A percentile compares a stretch with the other conserved stretches of the same genome.
Conservation (phyloP, 2,888 invertebrate genomes). For the Mesoligia furuncula region DNA sequence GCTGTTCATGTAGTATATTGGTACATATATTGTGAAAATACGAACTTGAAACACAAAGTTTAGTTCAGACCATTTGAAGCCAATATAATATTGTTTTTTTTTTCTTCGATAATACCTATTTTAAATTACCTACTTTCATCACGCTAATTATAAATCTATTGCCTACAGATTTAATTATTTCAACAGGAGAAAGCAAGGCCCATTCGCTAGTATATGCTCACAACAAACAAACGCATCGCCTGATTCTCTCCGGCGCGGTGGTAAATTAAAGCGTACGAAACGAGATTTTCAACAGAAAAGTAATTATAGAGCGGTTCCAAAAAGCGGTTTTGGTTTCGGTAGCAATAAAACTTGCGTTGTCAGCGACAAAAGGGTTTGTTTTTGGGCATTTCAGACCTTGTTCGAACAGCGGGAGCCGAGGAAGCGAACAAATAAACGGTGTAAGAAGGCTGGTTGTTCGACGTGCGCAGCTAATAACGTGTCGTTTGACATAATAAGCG, state of each 20-base stretch:
- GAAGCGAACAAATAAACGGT: conserved; percentile 70
- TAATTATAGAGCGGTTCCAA: conserved; percentile 71
- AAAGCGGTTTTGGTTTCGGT: conserved; percentile 79
- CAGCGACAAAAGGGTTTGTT: conserved; percentile 79
- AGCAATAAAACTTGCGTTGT: conserved; percentile 84
- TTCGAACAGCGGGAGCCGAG: conserved; percentile 70
- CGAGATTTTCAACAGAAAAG: conserved; percentile 73
- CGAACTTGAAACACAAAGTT: no score
- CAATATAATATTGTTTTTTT: neutral
- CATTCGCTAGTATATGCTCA: conserved; percentile 27
- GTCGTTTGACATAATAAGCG: conserved; percentile 66
- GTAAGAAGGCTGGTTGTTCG: conserved; percentile 58
- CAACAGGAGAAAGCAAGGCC: conserved; percentile 24
- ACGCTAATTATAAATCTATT: no score
- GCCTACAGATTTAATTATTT: conserved; percentile 11
- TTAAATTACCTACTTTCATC: neutral
- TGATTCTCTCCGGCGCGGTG: conserved; percentile 67
- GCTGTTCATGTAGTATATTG: no score
- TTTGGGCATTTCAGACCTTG: conserved; percentile 71
- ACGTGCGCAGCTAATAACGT: conserved; percentile 71
- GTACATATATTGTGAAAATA: no score
- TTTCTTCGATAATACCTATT: neutral
- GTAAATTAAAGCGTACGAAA: conserved; percentile 65
- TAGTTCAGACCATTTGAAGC: no score
- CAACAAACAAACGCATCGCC: conserved; percentile 49